phyloP scores from a whole-genome alignment of 2,113 vertebrate species.

The Leuciscus idus region DNA sequence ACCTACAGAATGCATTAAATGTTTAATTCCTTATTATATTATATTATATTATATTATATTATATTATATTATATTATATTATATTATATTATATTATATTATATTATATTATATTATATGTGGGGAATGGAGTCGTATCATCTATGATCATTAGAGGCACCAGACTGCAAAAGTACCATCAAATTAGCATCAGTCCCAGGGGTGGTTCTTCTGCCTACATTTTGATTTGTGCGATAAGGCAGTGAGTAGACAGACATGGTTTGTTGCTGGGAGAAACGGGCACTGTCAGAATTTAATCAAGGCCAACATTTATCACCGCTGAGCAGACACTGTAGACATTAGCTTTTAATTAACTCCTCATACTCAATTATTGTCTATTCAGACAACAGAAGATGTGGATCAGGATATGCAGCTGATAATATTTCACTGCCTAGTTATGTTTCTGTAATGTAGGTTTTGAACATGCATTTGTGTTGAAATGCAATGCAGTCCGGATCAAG shows the following conservation, averaged over 20 bases:
- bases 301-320: slow-evolving; percentile 28
- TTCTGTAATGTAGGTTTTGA: slow-evolving; percentile 17
- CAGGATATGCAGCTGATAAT: slow-evolving; percentile 7
- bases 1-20: background rate
- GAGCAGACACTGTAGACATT: background rate
- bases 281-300: slow-evolving; percentile 27
- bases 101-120: background rate
- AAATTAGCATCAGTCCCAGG: slow-evolving; percentile 2
- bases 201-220: background rate
- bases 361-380: slow-evolving; percentile 10
- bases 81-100: background rate
- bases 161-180: background rate
- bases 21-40: background rate
- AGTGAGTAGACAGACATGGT: background rate
- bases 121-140: background rate
- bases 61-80: background rate
- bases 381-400: slow-evolving; percentile 31
- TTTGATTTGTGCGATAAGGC: background rate
- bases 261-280: background rate
- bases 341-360: slow-evolving; percentile 37
- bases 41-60: background rate
- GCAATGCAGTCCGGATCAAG: background rate
- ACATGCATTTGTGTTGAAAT: slow-evolving; percentile 34
- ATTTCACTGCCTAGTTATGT: slow-evolving; percentile 17
- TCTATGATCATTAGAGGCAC: background rate